A percentile compares a stretch with the other conserved stretches of the same genome.
Evolutionary conservation across 2,113 vertebrate species (phyloP).

Genomic region (Polypterus bichir): DNA sequence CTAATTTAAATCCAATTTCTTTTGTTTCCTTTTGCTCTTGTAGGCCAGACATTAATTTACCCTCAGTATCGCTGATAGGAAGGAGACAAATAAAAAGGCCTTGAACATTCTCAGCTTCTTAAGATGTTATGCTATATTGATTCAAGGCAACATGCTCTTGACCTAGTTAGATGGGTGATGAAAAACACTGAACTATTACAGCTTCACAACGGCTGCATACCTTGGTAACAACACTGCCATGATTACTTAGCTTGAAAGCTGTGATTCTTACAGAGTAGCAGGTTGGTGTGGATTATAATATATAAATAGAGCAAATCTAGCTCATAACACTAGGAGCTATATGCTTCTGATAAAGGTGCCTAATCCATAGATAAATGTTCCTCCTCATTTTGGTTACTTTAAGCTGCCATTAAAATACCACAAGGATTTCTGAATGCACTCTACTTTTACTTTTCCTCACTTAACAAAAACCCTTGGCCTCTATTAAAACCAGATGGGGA

Average conservation of each 20-base stretch:
- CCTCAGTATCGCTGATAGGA: slow-evolving; percentile 1
- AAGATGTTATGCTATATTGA: slow-evolving; percentile 8
- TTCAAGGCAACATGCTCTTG: slow-evolving; percentile 4
- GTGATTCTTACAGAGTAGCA: slow-evolving; percentile 2
- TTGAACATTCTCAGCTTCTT: slow-evolving; percentile 2
- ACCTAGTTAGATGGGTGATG: slow-evolving; percentile 7
- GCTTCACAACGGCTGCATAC: slow-evolving; percentile 22
- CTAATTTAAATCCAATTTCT: not conserved
- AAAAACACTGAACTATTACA: slow-evolving; percentile 27
- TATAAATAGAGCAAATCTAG: slow-evolving; percentile 16
- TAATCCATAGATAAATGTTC: slow-evolving; percentile 37
- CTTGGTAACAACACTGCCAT: not conserved
- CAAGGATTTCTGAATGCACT: slow-evolving; percentile 32
- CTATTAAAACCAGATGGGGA: slow-evolving; percentile 71
- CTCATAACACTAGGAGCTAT: slow-evolving; percentile 30
- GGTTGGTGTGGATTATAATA: slow-evolving; percentile 20
- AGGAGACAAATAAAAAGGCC: slow-evolving; percentile 8
- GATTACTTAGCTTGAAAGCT: not conserved
- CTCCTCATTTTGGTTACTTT: slow-evolving; percentile 45
- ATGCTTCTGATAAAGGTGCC: slow-evolving; percentile 35
- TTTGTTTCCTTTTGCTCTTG: not conserved
- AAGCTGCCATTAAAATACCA: slow-evolving; percentile 42
- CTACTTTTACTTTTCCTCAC: slow-evolving; percentile 31
- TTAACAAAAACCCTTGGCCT: slow-evolving; percentile 41
- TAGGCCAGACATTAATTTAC: not conserved